Evolutionary conservation across 2,113 vertebrate genomes (phyloP), one percentile per base, ranked within the genome.

Genomic region (Peucedramus taeniatus): DNA sequence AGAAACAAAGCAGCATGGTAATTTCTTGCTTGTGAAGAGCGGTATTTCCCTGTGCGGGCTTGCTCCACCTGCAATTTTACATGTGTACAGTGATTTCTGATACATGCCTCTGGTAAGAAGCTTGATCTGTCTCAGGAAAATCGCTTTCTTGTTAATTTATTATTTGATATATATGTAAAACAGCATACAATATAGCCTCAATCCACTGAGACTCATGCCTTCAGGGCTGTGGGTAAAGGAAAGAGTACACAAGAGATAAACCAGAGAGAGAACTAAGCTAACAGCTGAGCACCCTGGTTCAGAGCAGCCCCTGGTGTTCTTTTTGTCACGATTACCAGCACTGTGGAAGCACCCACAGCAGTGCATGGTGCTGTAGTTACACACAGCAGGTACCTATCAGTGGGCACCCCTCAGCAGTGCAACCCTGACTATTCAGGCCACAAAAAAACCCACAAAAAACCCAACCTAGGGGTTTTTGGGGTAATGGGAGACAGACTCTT

Each of bases 111-210:
- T 94, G 80, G 88, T 92, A 78, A 95, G 50, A 94, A 74, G 64
- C 76, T 91, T 93, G 87, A 95, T 94, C 82, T 88, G 53, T 64
- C 76, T 91, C 79, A 79, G 95, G 85, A 96, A 96, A 96, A 96
- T 81, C 70, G 54, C 88, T 88, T 95, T 93, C 91, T 95, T 83
- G 65, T 72, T 93, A 87, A 95, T 93, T 91, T 94, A 90, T 87
- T 94, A 87, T 86, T 93, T 93, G 89, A 94, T 87, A 89, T 90
- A 60, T 74, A 97, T 89, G 92, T 87, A 97, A 97, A 94, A 22
- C 68, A 96, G 54, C 28, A 22, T 42, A 76, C n/a, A 69, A 47
- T n/a, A 53, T 66, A 92, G 86, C 80, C 88, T 72, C 57, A 60
- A 9, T 89, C 53, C 45, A 28, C 50, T 53, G 54, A 80, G 80